Evolutionary conservation across 2,888 invertebrate genomes (phyloP), one percentile per base, ranked within the genome.

Genomic region (Lordiphosa andalusiaca): DNA sequence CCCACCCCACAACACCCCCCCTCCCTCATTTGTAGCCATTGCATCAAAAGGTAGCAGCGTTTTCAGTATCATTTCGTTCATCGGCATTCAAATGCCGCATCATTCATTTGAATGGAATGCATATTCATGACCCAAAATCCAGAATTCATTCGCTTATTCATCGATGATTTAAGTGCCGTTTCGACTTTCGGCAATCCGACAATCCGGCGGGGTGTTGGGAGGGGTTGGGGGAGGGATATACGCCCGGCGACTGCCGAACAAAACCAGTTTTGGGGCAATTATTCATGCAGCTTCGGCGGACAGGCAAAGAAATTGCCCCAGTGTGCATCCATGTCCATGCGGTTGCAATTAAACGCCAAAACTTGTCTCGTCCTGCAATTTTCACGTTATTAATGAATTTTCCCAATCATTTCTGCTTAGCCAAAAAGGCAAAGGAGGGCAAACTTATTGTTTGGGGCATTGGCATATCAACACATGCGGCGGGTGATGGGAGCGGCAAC

Each of bases 311-410:
- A 23, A 19, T 10, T 33, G 16, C 13, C 38, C 41, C 46, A 39
- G 21, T 52, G 9, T 39, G 44, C 9, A n/a, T 21, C 19, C 10
- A 46, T 39, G 58, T 66, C 53, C 54, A 46, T 53, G 55, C 65
- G 57, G 54, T 53, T 58, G 53, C 57, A 67, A 69, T 69, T 67
- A 67, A 72, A 54, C 57, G 41, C 55, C 47, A 55, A 50, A 50
- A 57, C 51, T 54, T 42, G 25, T 16, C 16, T 25, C 6, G 13
- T 40, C 65, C 69, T 57, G 64, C 61, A 63, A 67, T 71, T 60
- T 66, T 67, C 67, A 69, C 71, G 30, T 67, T 72, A 75, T 75
- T 77, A 77, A 75, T 74, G 78, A 70, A 72, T 77, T 77, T 75
- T 75, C 74, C 74, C 75, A 74, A 75, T 72, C 67, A 77, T 74